A percentile compares a stretch with the other conserved stretches of the same genome.
Conservation (phyloP, 2,888 invertebrate genomes). For the Ernsta delagoae region DNA sequence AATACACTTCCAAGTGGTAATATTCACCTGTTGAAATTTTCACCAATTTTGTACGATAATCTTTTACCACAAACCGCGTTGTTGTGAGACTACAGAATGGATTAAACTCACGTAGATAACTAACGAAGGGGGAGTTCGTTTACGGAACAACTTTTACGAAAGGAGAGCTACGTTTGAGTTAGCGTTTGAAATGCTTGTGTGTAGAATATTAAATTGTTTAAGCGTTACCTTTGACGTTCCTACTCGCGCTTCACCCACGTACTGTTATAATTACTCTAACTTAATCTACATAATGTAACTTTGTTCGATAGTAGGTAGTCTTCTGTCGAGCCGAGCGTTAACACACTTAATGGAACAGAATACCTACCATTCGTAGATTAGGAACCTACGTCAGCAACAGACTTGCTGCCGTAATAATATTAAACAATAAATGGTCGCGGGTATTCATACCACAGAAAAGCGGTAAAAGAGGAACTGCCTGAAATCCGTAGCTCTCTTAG, state of each 20-base stretch:
- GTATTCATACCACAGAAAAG: conserved; percentile 60
- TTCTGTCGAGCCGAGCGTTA: conserved; percentile 47
- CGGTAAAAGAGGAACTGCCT: conserved; percentile 59
- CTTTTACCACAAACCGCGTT: conserved; percentile 65
- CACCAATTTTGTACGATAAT: conserved; percentile 77
- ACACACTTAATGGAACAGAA: conserved; percentile 40
- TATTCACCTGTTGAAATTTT: conserved; percentile 82
- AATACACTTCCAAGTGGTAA: conserved; percentile 78
- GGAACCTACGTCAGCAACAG: conserved; percentile 40
- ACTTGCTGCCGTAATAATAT: too few relatives aligned
- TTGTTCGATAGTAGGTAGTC: conserved; percentile 52
- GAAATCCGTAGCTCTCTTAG: conserved; percentile 66
- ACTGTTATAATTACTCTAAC: conserved; percentile 74
- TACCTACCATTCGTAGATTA: conserved; percentile 50
- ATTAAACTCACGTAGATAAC: conserved; percentile 84
- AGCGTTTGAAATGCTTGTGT: conserved; percentile 80
- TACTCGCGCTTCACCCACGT: conserved; percentile 64
- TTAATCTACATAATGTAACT: conserved; percentile 69
- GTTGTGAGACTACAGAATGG: conserved; percentile 62
- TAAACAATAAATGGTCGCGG: conserved; percentile 56
- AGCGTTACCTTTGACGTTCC: conserved; percentile 78
- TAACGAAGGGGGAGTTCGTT: conserved; percentile 82
- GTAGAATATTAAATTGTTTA: conserved; percentile 84
- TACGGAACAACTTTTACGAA: conserved; percentile 80
- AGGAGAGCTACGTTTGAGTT: conserved; percentile 80